phyloP scores from a whole-genome alignment of 2,113 vertebrate genomes.

The Megaceryle torquata region DNA sequence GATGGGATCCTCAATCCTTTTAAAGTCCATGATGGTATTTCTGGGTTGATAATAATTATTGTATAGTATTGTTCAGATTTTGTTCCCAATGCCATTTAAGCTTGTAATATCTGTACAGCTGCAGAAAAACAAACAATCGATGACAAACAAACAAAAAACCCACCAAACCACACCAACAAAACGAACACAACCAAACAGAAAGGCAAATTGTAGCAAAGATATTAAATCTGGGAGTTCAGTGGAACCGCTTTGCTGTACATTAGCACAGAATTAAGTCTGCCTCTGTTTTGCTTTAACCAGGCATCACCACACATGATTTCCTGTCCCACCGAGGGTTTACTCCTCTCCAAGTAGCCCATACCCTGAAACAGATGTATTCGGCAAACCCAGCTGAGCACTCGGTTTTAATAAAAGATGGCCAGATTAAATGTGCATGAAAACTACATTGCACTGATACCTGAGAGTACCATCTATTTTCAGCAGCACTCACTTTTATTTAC shows the following conservation, averaged over 20 bases:
- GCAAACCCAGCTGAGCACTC: not conserved
- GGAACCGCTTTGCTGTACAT: not conserved
- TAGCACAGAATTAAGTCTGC: not conserved
- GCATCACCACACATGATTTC: not conserved
- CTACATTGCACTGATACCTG: accelerated
- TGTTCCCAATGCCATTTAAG: not conserved
- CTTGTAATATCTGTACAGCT: not conserved
- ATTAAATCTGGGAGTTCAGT: not conserved
- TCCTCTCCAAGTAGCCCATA: not conserved
- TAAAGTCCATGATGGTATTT: not conserved
- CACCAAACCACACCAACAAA: too few relatives aligned
- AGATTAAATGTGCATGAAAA: not conserved
- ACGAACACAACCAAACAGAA: not conserved
- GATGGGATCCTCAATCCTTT: not conserved
- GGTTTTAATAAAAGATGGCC: not conserved
- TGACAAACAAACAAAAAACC: not conserved
- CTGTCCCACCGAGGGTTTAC: not conserved
- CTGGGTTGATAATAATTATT: not conserved
- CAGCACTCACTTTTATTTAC: not conserved
- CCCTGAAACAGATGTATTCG: not conserved
- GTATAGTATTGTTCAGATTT: not conserved
- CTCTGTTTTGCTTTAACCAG: not conserved
- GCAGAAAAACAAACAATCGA: not conserved
- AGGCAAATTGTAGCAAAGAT: not conserved
- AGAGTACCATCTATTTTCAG: not conserved